phyloP scores from a whole-genome alignment of 92 coral and sea anemone species.

The Pocillopora grandis region DNA sequence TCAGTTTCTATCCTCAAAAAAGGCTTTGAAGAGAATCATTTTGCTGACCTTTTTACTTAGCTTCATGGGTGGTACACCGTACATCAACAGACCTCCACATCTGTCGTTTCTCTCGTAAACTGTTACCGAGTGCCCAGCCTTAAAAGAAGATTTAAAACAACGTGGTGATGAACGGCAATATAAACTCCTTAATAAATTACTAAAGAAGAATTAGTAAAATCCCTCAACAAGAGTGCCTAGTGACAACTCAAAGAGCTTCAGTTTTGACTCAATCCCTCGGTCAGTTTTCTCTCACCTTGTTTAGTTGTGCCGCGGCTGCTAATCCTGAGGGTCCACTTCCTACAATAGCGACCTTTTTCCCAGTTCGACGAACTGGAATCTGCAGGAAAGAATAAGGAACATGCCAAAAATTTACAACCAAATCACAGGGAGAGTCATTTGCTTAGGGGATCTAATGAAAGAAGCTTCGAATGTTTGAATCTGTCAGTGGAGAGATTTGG shows the following conservation, averaged over 20 bases:
- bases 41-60: constrained; percentile 81
- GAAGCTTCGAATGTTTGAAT: too few relatives aligned
- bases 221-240: too few relatives aligned
- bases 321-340: constrained; percentile 99
- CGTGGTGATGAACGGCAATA: background rate
- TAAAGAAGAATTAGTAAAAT: background rate
- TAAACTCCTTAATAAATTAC: background rate
- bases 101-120: constrained; percentile 92
- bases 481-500: too few relatives aligned
- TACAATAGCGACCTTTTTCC: constrained; percentile 78
- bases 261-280: too few relatives aligned
- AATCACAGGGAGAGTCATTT: background rate
- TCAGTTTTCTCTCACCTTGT: constrained; percentile 73
- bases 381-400: constrained; percentile 10
- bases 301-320: constrained; percentile 94
- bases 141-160: background rate
- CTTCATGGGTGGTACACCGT: constrained; percentile 97
- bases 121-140: constrained; percentile 97
- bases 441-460: too few relatives aligned
- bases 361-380: constrained; percentile 84
- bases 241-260: too few relatives aligned
- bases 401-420: background rate
- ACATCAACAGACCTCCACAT: constrained; percentile 95
- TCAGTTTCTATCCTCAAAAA: too few relatives aligned
- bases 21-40: too few relatives aligned